These are phyloP conservation scores for Himantopus leucocephalus DNA, from an alignment of 2,113 vertebrate genomes.

Conservation along the genomic window DNA sequence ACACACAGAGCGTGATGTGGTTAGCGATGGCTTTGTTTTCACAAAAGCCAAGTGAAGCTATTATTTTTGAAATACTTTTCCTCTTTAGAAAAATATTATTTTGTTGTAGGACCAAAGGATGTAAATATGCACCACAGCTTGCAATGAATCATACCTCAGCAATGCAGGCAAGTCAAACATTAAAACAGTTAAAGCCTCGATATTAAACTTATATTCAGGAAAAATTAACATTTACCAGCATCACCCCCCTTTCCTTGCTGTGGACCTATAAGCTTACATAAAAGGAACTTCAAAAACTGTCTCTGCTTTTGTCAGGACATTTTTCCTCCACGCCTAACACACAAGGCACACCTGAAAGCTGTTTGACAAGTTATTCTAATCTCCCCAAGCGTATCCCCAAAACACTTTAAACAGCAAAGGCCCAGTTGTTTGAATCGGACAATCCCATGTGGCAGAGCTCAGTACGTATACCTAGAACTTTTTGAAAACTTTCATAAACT, in stretches of 20 bases:
- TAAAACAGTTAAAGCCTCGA: neutral
- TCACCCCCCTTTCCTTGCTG: neutral
- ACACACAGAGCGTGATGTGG: neutral
- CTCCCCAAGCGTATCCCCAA: constrained; percentile 21
- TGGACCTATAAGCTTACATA: neutral
- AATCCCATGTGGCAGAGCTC: neutral
- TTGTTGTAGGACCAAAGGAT: neutral
- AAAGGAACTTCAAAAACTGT: constrained; percentile 51
- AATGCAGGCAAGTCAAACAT: neutral
- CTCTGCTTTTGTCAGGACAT: constrained; percentile 45
- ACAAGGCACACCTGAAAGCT: constrained; percentile 46
- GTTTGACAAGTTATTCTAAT: constrained; percentile 55
- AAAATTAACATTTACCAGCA: constrained; percentile 7
- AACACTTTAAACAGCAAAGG: neutral
- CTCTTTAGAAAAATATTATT: constrained; percentile 8
- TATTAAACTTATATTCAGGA: neutral
- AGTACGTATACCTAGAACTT: neutral
- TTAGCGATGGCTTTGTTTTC: neutral
- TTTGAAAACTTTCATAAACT: neutral
- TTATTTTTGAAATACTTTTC: constrained; percentile 11
- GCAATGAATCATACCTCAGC: neutral
- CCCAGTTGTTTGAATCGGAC: neutral
- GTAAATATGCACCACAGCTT: neutral
- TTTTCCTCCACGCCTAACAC: constrained; percentile 39
- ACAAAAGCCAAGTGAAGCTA: neutral